phyloP scores from a whole-genome alignment of 2,797 vertebrate genomes.

The Pelobates cultripes region DNA sequence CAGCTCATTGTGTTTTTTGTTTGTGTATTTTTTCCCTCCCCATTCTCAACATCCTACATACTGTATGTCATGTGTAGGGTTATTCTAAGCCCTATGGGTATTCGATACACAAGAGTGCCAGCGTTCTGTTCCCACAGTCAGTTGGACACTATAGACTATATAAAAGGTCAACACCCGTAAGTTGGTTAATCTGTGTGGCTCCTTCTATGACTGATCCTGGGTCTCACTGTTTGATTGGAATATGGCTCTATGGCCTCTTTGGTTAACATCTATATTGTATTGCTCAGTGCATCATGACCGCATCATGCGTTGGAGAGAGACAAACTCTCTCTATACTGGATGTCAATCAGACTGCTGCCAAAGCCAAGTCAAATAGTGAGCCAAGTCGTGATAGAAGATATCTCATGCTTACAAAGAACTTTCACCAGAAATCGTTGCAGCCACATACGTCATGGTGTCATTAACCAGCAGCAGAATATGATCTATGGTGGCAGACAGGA shows the following conservation, averaged over 20 bases:
- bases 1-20: too few species aligned
- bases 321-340: not conserved
- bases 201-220: constrained; percentile 59
- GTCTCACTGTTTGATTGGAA: constrained; percentile 8
- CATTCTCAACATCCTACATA: constrained; percentile 48
- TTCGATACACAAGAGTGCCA: constrained; percentile 71
- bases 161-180: constrained; percentile 70
- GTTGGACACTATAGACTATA: constrained; percentile 70
- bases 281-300: too few species aligned
- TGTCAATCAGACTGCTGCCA: not conserved
- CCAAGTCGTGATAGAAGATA: constrained; percentile 27
- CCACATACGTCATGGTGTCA: not conserved
- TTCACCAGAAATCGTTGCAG: constrained; percentile 41
- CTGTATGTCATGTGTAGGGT: constrained; percentile 69
- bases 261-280: not conserved
- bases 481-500: too few species aligned
- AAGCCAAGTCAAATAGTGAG: constrained; percentile 23
- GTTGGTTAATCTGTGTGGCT: constrained; percentile 57
- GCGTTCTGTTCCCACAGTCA: constrained; percentile 67
- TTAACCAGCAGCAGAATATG: too few species aligned
- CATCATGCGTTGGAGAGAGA: not conserved
- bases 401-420: constrained; percentile 7
- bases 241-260: not conserved
- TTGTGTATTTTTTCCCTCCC: too few species aligned
- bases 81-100: constrained; percentile 70